Conservation (phyloP, 2,888 invertebrate species). For the Hyles lineata region DNA sequence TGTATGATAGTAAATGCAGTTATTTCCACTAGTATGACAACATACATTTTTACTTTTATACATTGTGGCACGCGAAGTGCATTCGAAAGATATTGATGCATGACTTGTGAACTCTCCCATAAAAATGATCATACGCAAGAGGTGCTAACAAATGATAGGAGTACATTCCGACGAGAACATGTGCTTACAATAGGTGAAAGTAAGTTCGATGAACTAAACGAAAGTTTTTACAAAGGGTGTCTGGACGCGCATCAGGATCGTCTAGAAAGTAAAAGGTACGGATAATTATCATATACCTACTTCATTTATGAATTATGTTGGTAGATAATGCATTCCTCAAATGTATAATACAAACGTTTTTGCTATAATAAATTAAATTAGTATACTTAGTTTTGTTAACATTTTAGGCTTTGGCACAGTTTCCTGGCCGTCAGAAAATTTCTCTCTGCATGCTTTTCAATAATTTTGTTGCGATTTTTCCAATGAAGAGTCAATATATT, state of each 20-base stretch:
- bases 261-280: constrained; percentile 69
- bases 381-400: no score
- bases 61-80: neutral
- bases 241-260: constrained; percentile 53
- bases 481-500: no score
- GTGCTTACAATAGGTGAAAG: constrained; percentile 80
- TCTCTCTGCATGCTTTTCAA: no score
- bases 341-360: no score
- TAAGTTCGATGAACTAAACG: constrained; percentile 83
- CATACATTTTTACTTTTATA: neutral
- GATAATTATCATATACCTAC: neutral
- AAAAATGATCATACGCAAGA: constrained; percentile 40
- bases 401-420: no score
- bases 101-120: neutral
- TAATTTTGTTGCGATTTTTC: no score
- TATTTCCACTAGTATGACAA: neutral
- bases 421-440: no score
- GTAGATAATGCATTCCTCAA: no score
- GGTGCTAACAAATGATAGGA: constrained; percentile 72
- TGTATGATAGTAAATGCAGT: neutral
- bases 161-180: constrained; percentile 78
- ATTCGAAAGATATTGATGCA: neutral
- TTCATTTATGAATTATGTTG: no score
- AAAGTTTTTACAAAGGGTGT: constrained; percentile 73
- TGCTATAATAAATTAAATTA: no score